A percentile compares a stretch with the other conserved stretches of the same genome.
These are phyloP conservation scores for Melanargia galathea DNA, from an alignment of 2,888 invertebrate genomes.

Conservation along the genomic window DNA sequence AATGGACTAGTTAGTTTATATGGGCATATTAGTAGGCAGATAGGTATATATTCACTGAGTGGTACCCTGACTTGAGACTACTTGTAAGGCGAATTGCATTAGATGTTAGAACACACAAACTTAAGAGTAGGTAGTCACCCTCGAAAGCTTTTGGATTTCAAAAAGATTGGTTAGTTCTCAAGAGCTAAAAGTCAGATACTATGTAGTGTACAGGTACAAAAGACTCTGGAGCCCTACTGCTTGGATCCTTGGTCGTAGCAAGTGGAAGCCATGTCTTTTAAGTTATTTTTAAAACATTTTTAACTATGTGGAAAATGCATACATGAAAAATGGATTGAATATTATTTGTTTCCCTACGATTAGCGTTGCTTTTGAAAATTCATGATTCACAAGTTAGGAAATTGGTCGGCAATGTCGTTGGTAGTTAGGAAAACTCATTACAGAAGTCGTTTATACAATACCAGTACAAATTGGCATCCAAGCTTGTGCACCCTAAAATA, in stretches of 20 bases:
- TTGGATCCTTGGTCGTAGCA: too few relatives aligned
- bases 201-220: too few relatives aligned
- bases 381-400: conserved; percentile 48
- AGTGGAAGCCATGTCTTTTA: too few relatives aligned
- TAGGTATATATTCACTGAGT: background rate
- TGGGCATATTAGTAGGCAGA: background rate
- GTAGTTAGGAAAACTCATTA: conserved; percentile 64
- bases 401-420: conserved; percentile 58
- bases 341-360: conserved; percentile 34
- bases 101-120: background rate
- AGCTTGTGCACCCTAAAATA: conserved; percentile 41
- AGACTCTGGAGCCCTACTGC: too few relatives aligned
- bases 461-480: conserved; percentile 54
- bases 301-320: too few relatives aligned
- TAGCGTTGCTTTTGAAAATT: conserved; percentile 42
- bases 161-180: too few relatives aligned
- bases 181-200: too few relatives aligned
- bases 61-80: background rate
- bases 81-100: background rate
- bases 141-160: too few relatives aligned
- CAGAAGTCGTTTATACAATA: conserved; percentile 63
- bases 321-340: too few relatives aligned
- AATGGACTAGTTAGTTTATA: conserved; percentile 20
- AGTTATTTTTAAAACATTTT: background rate
- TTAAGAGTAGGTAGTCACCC: too few relatives aligned